Percentiles rank a stretch among this genome's conserved stretches.
phyloP scores from a whole-genome alignment of 2,797 vertebrate species.

The Heliangelus exortis region DNA sequence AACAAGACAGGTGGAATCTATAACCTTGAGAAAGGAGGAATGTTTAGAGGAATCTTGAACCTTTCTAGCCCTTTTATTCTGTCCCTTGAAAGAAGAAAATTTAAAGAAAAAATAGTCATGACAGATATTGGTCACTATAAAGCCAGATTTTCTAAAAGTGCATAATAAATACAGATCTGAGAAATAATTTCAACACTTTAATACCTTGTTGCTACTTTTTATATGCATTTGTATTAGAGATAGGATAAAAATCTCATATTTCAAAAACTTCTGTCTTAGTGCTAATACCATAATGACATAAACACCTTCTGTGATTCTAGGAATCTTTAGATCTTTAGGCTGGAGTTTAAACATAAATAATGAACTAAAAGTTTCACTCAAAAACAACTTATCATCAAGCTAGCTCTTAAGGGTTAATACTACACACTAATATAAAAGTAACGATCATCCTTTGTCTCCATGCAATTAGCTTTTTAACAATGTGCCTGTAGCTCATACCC shows the following conservation, averaged over 20 bases:
- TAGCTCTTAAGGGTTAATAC: slow-evolving; percentile 40
- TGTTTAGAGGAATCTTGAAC: not conserved
- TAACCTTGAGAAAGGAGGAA: not conserved
- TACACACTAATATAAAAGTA: slow-evolving; percentile 25
- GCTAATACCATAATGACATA: accelerated
- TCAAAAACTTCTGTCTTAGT: not conserved
- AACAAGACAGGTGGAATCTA: not conserved
- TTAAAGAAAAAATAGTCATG: not conserved
- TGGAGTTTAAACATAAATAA: not conserved
- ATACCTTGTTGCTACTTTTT: not conserved
- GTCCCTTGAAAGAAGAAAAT: not conserved
- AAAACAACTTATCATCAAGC: not conserved
- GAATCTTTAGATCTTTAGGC: not conserved
- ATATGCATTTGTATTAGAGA: not conserved
- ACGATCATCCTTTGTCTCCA: slow-evolving; percentile 39
- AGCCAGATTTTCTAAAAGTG: not conserved
- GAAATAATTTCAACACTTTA: not conserved
- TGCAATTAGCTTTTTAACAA: slow-evolving; percentile 57
- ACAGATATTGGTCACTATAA: not conserved
- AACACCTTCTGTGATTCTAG: not conserved
- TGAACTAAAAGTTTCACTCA: not conserved
- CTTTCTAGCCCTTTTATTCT: not conserved
- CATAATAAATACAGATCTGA: not conserved
- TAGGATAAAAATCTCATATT: not conserved
- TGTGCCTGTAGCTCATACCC: not conserved